Evolutionary conservation across 2,888 invertebrate species (phyloP), one percentile per base, ranked within the genome.

Genomic region (Phyllotreta striolata): DNA sequence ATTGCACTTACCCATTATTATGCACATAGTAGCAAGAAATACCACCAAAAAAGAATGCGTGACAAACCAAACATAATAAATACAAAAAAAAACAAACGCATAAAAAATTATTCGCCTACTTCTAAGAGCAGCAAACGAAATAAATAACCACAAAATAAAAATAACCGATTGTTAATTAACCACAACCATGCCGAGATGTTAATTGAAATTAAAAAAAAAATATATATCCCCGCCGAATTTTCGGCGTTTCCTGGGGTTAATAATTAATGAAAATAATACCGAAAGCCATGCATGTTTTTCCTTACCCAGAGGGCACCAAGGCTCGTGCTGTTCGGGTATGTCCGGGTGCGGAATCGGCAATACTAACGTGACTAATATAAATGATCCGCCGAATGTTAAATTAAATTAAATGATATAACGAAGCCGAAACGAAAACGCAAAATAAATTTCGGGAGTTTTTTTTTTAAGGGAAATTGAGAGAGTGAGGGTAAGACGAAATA

Each of bases 301-400:
- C 89, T 90, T 90, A 90, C 90, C 90, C 84, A 92, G 87, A 82
- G 92, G 91, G 86, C 93, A 93, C 89, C 92, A 92, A 84, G 91
- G 91, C 85, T 93, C 93, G 86, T 93, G 93, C 89, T 93, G 91
- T 85, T 91, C 91, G 81, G 92, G 92, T 85, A 91, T 91, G 83
- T 90, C 88, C 82, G 92, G 92, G 84, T 92, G 90, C 83, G 92
- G 91, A 84, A 92, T 86, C 83, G 92, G 92, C 86, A 92, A 86
- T 82, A 90, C 89, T 84, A 89, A 86, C 81, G 86, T 87, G 82
- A 88, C 89, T 89, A 66, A 62, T 24, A n/a, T 24, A 24, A 24
- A 24, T 24, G 4, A 24, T 4, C 24, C 24, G 24, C 24, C 24
- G 24, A 58, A 40, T 47, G 12, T 39, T 58, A 39, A 13, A 24